A percentile compares a stretch with the other conserved stretches of the same genome.
These are phyloP conservation scores for Microctenopoma lineatum DNA, from an alignment of 2,797 vertebrate species.

Conservation along the genomic window DNA sequence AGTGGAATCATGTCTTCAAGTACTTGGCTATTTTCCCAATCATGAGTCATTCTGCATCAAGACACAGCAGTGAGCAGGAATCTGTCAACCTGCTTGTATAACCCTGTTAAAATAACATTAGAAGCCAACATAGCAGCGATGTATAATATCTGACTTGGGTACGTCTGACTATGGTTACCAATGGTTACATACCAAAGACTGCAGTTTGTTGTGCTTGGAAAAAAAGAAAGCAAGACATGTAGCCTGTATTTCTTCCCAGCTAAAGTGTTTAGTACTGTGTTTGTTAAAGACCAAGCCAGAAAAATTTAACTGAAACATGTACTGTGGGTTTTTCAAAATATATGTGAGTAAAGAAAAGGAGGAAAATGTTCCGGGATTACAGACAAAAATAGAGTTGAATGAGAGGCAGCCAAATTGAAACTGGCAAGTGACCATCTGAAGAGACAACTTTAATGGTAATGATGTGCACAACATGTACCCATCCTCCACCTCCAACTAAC, in stretches of 20 bases:
- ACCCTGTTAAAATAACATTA: conserved; percentile 33
- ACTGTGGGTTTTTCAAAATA: conserved; percentile 6
- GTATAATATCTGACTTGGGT: conserved; percentile 21
- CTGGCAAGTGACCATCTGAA: conserved; percentile 33
- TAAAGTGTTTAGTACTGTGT: background rate
- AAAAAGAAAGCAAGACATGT: background rate
- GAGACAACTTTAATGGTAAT: conserved; percentile 32
- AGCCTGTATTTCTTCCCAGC: conserved; percentile 2
- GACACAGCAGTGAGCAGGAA: conserved; percentile 22
- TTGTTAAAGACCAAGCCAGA: background rate
- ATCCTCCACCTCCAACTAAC: conserved; percentile 22
- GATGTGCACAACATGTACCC: conserved; percentile 18
- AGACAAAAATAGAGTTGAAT: conserved; percentile 22
- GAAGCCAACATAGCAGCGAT: conserved; percentile 15
- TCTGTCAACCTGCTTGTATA: conserved; percentile 28
- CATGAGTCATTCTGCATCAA: conserved; percentile 24
- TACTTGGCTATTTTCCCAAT: conserved; percentile 24
- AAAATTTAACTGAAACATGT: background rate
- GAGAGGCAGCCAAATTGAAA: conserved; percentile 29
- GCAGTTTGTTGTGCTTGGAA: background rate
- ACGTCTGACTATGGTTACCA: conserved; percentile 16
- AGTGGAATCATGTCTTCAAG: conserved; percentile 18
- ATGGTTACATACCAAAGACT: conserved; percentile 17
- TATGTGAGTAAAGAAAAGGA: conserved; percentile 1
- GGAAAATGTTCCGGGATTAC: conserved; percentile 19